Percentiles rank a stretch among this genome's conserved stretches.
Conservation (phyloP, 2,797 vertebrate species). For the Alauda arvensis region DNA sequence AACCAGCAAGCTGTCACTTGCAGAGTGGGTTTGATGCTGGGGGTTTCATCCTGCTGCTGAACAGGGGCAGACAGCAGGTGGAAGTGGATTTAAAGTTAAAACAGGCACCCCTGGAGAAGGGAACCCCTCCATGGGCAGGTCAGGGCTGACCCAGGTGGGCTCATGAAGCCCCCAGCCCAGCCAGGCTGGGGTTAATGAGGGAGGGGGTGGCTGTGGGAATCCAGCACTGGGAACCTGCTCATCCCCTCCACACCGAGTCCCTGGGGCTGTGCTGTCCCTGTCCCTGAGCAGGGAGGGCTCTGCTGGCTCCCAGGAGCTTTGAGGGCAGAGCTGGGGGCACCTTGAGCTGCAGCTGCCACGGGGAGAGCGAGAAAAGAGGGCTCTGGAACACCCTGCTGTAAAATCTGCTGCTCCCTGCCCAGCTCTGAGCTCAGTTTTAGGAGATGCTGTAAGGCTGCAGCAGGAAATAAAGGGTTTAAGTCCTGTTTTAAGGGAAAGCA, state of each 20-base stretch:
- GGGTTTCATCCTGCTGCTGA: background rate
- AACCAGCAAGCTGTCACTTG: background rate
- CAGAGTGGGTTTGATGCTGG: background rate
- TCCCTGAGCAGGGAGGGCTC: background rate
- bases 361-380: background rate
- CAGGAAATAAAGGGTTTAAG: background rate
- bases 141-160: background rate
- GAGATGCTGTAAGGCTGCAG: too few relatives aligned
- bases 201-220: background rate
- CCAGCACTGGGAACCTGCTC: background rate
- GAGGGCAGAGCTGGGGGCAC: background rate
- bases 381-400: background rate
- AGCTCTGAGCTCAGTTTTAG: rapidly evolving
- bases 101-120: background rate
- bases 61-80: rapidly evolving
- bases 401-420: background rate
- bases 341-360: background rate
- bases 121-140: background rate
- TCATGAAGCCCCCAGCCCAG: background rate
- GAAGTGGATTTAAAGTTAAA: background rate
- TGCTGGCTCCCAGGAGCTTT: background rate
- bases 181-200: background rate
- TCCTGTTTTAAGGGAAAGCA: background rate
- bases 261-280: background rate
- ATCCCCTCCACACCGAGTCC: background rate